Percentiles rank a stretch among this genome's conserved stretches.
Conservation (phyloP, 2,113 vertebrate species). For the Carassius auratus region DNA sequence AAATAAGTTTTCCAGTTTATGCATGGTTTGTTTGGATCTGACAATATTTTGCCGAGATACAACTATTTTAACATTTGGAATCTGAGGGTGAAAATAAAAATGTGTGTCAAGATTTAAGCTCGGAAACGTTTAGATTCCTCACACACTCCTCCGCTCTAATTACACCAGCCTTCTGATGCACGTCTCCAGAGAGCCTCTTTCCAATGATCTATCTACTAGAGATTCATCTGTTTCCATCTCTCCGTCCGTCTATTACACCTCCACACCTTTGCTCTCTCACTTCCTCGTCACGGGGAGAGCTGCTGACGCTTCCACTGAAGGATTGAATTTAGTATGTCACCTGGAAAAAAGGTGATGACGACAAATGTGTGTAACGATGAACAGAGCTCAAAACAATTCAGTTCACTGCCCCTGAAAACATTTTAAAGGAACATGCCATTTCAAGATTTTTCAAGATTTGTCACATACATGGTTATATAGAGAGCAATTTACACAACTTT, state of each 20-base stretch:
- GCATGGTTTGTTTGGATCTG: too few species aligned
- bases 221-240: slow-evolving; percentile 53
- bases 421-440: not conserved
- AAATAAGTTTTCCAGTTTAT: too few species aligned
- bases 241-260: slow-evolving; percentile 33
- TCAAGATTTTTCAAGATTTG: too few species aligned
- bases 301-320: not conserved
- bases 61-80: too few species aligned
- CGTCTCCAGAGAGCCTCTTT: slow-evolving; percentile 62
- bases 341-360: slow-evolving; percentile 25
- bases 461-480: too few species aligned
- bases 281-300: not conserved
- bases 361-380: not conserved
- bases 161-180: slow-evolving; percentile 30
- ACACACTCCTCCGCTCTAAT: slow-evolving; percentile 40
- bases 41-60: too few species aligned
- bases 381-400: not conserved
- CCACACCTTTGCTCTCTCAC: not conserved
- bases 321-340: not conserved
- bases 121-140: slow-evolving; percentile 41
- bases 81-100: too few species aligned
- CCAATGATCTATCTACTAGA: slow-evolving; percentile 71
- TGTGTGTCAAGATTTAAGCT: too few species aligned
- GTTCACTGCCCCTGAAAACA: not conserved
- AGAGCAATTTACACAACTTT: not conserved